Percentiles rank a stretch among this genome's conserved stretches.
Evolutionary conservation across 2,113 vertebrate genomes (phyloP).

Genomic region (Megalops atlanticus): DNA sequence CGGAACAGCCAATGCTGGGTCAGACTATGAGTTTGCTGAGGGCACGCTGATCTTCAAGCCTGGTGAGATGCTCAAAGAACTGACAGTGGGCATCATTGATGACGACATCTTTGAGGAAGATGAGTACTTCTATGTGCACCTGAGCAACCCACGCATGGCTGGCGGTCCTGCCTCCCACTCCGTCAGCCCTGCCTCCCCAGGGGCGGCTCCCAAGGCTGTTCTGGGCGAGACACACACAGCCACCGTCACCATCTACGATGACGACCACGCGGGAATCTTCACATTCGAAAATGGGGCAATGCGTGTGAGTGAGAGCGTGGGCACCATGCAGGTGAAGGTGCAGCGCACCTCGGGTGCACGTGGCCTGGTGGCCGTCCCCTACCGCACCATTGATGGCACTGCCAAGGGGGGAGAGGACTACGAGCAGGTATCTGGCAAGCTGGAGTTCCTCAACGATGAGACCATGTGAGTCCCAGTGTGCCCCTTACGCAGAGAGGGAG

Average conservation of each 20-base stretch:
- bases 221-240: conserved; percentile 58
- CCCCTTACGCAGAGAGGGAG: neutral
- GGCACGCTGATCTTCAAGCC: conserved; percentile 63
- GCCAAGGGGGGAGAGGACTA: conserved; percentile 78
- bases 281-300: conserved; percentile 70
- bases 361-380: conserved; percentile 76
- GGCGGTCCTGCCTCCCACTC: conserved; percentile 2
- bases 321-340: conserved; percentile 78
- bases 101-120: conserved; percentile 73
- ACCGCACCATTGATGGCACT: conserved; percentile 70
- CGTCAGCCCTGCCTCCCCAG: neutral
- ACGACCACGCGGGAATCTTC: conserved; percentile 74
- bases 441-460: conserved; percentile 82
- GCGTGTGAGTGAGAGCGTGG: conserved; percentile 78
- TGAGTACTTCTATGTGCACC: conserved; percentile 62
- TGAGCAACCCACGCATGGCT: conserved; percentile 59
- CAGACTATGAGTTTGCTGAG: conserved; percentile 67
- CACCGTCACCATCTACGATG: conserved; percentile 70
- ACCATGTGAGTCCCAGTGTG: conserved; percentile 72
- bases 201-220: conserved; percentile 42
- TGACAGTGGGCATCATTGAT: conserved; percentile 64
- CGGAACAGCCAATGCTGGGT: conserved; percentile 65
- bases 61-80: conserved; percentile 57
- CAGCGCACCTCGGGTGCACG: conserved; percentile 78
- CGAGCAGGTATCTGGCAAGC: conserved; percentile 67